phyloP scores from a whole-genome alignment of 2,888 invertebrate species.

The Chloroclystis v-ata region DNA sequence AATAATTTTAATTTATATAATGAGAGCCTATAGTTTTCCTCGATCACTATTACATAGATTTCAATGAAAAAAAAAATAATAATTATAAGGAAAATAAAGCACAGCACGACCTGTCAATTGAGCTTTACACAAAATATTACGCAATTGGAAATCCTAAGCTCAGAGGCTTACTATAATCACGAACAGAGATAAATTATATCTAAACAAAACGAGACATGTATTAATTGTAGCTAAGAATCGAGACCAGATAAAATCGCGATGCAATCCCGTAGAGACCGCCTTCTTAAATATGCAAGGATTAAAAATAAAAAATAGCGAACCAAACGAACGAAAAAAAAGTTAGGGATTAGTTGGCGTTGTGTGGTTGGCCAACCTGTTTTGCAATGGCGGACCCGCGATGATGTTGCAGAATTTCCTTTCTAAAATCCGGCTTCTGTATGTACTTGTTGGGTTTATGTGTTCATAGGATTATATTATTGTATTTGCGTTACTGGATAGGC shows the following conservation, averaged over 20 bases:
- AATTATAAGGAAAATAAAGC: not conserved
- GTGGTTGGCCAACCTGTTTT: conserved; percentile 51
- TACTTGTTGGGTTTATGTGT: conserved; percentile 5
- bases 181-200: conserved; percentile 31
- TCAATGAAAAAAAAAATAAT: not conserved
- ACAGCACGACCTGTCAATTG: not conserved
- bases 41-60: no score
- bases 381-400: conserved; percentile 46
- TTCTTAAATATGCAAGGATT: conserved; percentile 44
- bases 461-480: not conserved
- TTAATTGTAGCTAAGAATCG: conserved; percentile 31
- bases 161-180: conserved; percentile 21
- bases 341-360: conserved; percentile 56
- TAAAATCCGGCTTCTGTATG: conserved; percentile 21
- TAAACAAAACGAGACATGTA: conserved; percentile 32
- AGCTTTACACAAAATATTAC: conserved; percentile 5
- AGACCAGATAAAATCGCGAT: conserved; percentile 31
- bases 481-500: no score
- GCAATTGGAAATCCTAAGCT: conserved; percentile 12
- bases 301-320: conserved; percentile 43
- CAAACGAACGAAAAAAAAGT: conserved; percentile 48
- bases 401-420: conserved; percentile 28
- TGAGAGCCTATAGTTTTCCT: no score
- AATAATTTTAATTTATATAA: no score
- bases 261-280: conserved; percentile 26